Percentiles rank a stretch among this genome's conserved stretches.
Conservation (phyloP, 2,888 invertebrate species). For the Chrysina gloriosa region DNA sequence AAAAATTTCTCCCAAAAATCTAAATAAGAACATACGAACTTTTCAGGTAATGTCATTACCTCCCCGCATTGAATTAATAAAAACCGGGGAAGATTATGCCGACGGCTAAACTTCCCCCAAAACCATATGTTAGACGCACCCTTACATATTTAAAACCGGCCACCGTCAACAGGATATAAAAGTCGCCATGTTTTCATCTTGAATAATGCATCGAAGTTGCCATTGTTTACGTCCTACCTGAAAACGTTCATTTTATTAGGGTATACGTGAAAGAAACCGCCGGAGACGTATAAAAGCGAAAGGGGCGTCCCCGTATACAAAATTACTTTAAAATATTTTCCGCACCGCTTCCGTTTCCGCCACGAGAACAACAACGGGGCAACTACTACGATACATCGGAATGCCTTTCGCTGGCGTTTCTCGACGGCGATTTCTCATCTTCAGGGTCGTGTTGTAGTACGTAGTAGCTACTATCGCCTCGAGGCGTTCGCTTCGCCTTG, state of each 20-base stretch:
- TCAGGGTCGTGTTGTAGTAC: neutral
- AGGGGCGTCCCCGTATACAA: slow-evolving; percentile 37
- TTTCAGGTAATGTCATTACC: too few species aligned
- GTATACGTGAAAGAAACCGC: slow-evolving; percentile 38
- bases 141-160: slow-evolving; percentile 36
- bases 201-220: slow-evolving; percentile 40
- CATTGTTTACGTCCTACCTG: slow-evolving; percentile 44
- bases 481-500: neutral
- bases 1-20: too few species aligned
- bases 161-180: slow-evolving; percentile 41
- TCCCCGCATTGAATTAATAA: too few species aligned
- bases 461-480: neutral
- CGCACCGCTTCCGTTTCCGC: neutral
- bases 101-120: neutral
- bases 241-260: slow-evolving; percentile 44
- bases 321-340: slow-evolving; percentile 45
- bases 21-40: too few species aligned
- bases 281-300: slow-evolving; percentile 42
- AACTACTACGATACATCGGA: slow-evolving; percentile 10
- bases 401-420: slow-evolving; percentile 14
- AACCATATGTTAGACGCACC: slow-evolving; percentile 11
- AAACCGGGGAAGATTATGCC: too few species aligned
- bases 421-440: slow-evolving; percentile 25
- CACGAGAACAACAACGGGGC: neutral
- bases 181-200: slow-evolving; percentile 36